These are phyloP conservation scores for Smutsia temminckii DNA, from an alignment of 2,797 vertebrate species.

Conservation along the genomic window DNA sequence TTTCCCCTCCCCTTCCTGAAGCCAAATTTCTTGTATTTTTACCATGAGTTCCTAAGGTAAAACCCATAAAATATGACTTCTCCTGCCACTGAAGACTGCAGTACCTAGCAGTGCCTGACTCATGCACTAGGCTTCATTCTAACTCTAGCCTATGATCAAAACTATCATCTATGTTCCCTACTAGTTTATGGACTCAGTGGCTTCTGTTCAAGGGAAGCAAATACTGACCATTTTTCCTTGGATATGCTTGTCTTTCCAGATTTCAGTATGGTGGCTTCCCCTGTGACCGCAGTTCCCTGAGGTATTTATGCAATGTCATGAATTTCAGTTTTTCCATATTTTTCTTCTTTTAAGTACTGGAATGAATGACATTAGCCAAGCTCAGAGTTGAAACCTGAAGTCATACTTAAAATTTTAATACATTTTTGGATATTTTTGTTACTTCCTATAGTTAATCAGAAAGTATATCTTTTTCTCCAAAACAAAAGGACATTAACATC, in stretches of 20 bases:
- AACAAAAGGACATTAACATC: background rate
- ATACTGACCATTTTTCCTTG: background rate
- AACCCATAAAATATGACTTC: background rate
- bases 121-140: background rate
- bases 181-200: background rate
- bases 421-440: background rate
- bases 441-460: background rate
- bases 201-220: background rate
- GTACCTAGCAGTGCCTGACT: background rate
- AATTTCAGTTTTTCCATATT: background rate
- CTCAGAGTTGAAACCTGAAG: background rate
- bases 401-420: constrained; percentile 4
- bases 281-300: background rate
- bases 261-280: background rate
- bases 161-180: background rate
- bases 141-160: background rate
- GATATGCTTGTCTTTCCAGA: background rate
- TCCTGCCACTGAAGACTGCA: background rate
- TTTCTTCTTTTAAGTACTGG: background rate
- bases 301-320: too few species aligned
- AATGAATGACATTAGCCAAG: background rate
- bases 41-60: background rate
- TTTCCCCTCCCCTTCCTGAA: background rate
- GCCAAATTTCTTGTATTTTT: background rate
- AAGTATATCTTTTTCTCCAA: background rate